phyloP scores from a whole-genome alignment of 1,140 invertebrate species.

The Pectinophora gossypiella region DNA sequence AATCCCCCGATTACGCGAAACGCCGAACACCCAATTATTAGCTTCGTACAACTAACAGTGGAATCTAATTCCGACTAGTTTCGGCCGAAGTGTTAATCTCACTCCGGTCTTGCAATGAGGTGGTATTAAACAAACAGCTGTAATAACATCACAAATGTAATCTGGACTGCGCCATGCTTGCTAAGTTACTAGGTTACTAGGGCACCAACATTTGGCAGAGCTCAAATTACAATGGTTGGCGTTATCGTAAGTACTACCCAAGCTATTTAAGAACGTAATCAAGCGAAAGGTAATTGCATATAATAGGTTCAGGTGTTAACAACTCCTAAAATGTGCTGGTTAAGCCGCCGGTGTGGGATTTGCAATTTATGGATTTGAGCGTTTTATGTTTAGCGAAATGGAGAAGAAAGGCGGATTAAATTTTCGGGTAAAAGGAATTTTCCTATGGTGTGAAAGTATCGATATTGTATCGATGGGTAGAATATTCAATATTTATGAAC shows the following conservation, averaged over 20 bases:
- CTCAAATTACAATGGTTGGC: conserved; percentile 7
- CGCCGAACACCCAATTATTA: conserved; percentile 13
- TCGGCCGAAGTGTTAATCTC: conserved; percentile 18
- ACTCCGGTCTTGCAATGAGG: conserved; percentile 15
- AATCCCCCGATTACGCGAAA: conserved; percentile 8
- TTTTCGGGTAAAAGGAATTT: too few relatives aligned
- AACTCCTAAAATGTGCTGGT: conserved; percentile 24
- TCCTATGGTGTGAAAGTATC: too few relatives aligned
- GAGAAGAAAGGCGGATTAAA: neutral
- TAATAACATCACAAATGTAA: conserved; percentile 11
- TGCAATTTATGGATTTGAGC: conserved; percentile 16
- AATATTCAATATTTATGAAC: too few relatives aligned
- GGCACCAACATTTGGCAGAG: neutral
- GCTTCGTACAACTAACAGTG: conserved; percentile 16
- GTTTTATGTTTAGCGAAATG: conserved; percentile 8
- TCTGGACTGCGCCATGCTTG: neutral
- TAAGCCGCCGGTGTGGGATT: conserved; percentile 22
- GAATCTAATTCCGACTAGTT: conserved; percentile 21
- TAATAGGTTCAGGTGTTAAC: conserved; percentile 34
- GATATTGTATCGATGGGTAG: too few relatives aligned
- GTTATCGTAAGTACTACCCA: conserved; percentile 20
- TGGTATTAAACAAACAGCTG: conserved; percentile 18
- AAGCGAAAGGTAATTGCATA: conserved; percentile 20
- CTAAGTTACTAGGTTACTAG: neutral
- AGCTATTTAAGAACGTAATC: conserved; percentile 29